phyloP scores from a whole-genome alignment of 2,888 invertebrate species.

The Hoplodrina blanda region DNA sequence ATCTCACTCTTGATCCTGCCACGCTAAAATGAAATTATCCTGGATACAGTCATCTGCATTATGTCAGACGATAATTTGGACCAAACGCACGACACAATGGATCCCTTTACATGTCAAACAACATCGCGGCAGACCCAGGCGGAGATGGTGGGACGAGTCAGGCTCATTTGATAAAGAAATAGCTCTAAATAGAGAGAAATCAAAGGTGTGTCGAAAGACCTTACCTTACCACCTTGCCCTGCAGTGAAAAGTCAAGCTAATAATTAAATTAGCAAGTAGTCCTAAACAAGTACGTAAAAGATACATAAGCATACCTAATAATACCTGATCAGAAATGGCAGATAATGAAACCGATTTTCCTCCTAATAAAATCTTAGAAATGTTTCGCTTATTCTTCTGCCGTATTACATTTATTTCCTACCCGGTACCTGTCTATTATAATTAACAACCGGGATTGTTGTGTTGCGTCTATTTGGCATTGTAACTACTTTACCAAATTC shows the following conservation, averaged over 20 bases:
- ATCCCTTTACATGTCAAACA: not conserved
- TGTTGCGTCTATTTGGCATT: conserved; percentile 26
- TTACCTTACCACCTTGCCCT: too few species aligned
- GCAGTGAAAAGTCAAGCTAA: too few species aligned
- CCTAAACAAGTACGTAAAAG: not conserved
- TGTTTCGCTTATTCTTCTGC: not conserved
- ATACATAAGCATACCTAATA: not conserved
- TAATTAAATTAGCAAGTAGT: not conserved
- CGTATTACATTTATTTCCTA: not conserved
- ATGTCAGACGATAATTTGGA: not conserved
- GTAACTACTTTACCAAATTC: conserved; percentile 18
- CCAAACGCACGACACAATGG: not conserved
- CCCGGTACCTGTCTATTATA: not conserved
- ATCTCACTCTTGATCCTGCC: not conserved
- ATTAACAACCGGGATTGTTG: conserved; percentile 1
- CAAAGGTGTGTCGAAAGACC: too few species aligned
- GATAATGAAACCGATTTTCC: conserved; percentile 12
- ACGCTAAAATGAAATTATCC: too few species aligned
- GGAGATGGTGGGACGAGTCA: too few species aligned
- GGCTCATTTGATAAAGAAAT: not conserved
- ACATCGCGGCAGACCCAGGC: not conserved
- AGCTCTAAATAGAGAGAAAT: not conserved
- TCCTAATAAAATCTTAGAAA: conserved; percentile 5
- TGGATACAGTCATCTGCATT: too few species aligned
- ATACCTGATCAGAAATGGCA: not conserved